Conservation (phyloP, 2,888 invertebrate species). For the Conus canariensis region DNA sequence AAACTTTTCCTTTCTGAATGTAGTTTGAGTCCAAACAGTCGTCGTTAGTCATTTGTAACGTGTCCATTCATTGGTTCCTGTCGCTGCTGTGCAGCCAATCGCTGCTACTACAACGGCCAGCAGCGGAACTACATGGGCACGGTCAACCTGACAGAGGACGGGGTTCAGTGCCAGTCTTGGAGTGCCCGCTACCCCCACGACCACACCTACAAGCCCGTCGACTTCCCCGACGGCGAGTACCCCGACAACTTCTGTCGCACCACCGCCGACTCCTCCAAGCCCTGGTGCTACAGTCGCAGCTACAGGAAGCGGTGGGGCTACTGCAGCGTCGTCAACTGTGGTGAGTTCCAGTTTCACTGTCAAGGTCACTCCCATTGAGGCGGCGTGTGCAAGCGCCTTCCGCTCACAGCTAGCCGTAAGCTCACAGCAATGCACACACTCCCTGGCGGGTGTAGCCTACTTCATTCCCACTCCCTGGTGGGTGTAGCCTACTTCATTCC, state of each 20-base stretch:
- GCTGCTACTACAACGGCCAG: slow-evolving; percentile 71
- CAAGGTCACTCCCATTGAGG: too few relatives aligned
- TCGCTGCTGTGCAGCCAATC: slow-evolving; percentile 59
- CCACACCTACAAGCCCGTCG: slow-evolving; percentile 63
- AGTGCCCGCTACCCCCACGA: slow-evolving; percentile 62
- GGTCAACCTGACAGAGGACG: slow-evolving; percentile 62
- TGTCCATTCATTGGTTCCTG: too few relatives aligned
- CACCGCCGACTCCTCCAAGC: slow-evolving; percentile 67
- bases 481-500: too few relatives aligned
- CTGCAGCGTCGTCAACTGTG: slow-evolving; percentile 70
- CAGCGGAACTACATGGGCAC: slow-evolving; percentile 69
- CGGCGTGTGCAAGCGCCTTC: too few relatives aligned
- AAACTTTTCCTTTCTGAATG: too few relatives aligned
- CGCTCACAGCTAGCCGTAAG: too few relatives aligned
- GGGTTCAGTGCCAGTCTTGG: slow-evolving; percentile 70
- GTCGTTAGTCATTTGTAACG: too few relatives aligned
- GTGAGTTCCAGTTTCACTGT: slow-evolving; percentile 56
- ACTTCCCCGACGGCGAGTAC: slow-evolving; percentile 65
- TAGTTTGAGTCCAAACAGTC: too few relatives aligned
- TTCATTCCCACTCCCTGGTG: too few relatives aligned
- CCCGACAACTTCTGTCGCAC: slow-evolving; percentile 72
- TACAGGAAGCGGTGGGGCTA: slow-evolving; percentile 68
- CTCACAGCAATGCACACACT: too few relatives aligned
- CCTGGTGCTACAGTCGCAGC: slow-evolving; percentile 73
- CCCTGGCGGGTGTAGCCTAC: too few relatives aligned